Evolutionary conservation across 2,113 vertebrate species (phyloP).

Genomic region (Blennius ocellaris): DNA sequence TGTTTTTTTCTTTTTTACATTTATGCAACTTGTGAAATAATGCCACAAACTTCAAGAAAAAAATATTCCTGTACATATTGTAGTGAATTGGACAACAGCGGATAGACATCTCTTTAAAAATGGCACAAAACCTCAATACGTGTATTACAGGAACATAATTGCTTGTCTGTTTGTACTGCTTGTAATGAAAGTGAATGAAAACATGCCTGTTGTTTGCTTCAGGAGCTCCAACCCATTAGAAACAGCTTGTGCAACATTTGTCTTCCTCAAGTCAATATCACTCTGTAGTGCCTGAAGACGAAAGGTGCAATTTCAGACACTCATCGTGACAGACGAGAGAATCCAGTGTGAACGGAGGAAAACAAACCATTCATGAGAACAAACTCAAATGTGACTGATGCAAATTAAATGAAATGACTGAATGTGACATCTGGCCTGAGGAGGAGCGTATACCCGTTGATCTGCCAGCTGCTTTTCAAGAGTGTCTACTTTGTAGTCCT

Average conservation of each 20-base stretch:
- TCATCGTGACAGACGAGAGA: conserved; percentile 1
- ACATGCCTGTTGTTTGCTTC: conserved; percentile 94
- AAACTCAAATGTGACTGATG: conserved; percentile 57
- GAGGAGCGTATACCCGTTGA: conserved; percentile 89
- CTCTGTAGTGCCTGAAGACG: conserved; percentile 88
- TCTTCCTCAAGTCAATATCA: conserved; percentile 91
- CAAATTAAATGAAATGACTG: conserved; percentile 65
- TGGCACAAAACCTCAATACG: too few relatives aligned
- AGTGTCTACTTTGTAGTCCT: conserved; percentile 86
- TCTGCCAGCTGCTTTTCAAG: conserved; percentile 90
- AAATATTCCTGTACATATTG: too few relatives aligned
- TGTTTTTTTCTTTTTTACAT: too few relatives aligned
- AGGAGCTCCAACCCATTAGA: conserved; percentile 95
- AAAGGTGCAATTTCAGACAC: conserved; percentile 22
- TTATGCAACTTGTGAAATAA: too few relatives aligned
- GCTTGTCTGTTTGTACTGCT: too few relatives aligned
- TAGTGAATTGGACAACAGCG: too few relatives aligned
- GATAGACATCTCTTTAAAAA: too few relatives aligned
- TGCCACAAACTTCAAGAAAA: too few relatives aligned
- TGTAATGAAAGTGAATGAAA: too few relatives aligned
- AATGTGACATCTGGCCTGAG: conserved; percentile 59
- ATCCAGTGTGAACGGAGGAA: neutral
- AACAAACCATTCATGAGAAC: conserved; percentile 15
- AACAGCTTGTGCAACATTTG: conserved; percentile 92
- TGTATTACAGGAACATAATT: too few relatives aligned